A percentile compares a stretch with the other conserved stretches of the same genome.
phyloP scores from a whole-genome alignment of 2,888 invertebrate species.

The Sarcophaga variegata region DNA sequence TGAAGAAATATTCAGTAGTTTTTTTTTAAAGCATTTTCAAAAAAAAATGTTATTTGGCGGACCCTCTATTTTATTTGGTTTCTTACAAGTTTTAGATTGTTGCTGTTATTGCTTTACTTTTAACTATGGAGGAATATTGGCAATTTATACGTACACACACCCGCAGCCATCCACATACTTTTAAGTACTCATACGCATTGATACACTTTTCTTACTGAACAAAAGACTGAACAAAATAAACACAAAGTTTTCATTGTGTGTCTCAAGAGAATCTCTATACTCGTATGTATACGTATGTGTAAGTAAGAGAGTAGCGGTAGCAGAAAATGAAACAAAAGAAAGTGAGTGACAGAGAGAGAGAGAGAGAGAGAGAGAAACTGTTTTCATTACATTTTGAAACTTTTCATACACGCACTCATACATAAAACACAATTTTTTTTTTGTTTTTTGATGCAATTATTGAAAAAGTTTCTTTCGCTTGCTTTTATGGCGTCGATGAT shows the following conservation, averaged over 20 bases:
- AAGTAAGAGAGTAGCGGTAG: background rate
- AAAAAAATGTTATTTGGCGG: no score
- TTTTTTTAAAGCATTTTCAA: no score
- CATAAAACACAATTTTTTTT: background rate
- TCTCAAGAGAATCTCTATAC: background rate
- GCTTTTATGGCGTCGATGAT: conserved; percentile 43
- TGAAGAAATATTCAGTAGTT: no score
- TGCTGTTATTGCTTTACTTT: background rate
- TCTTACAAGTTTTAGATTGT: background rate
- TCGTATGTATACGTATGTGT: background rate
- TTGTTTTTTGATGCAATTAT: conserved; percentile 26
- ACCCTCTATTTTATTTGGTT: no score
- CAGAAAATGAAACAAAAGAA: background rate
- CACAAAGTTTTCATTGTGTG: conserved; percentile 18
- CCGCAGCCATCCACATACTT: background rate
- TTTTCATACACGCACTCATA: conserved; percentile 9
- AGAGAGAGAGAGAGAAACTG: background rate
- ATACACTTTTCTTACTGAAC: conserved; percentile 15
- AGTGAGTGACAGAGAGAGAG: background rate
- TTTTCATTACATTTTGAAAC: background rate
- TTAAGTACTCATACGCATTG: background rate
- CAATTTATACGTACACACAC: conserved; percentile 24
- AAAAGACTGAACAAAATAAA: conserved; percentile 18
- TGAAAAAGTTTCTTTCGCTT: conserved; percentile 42
- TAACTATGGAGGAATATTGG: conserved; percentile 39